phyloP scores from a whole-genome alignment of 30 jellyfish, hydroid and myxozoan species.

The Cassiopea andromeda region DNA sequence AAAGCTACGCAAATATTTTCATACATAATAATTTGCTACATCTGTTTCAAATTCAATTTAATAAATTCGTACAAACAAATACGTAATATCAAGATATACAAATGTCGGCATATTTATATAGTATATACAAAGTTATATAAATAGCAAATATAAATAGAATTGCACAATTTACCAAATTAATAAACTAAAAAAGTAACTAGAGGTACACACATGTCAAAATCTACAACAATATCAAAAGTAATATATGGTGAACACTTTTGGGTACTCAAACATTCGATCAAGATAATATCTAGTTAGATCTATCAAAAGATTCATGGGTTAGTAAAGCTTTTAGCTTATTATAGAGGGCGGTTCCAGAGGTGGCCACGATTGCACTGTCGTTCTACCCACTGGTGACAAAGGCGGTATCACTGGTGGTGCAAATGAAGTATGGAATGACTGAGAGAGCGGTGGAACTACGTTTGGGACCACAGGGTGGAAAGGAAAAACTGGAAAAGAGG shows the following conservation, averaged over 20 bases:
- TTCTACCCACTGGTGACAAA: conserved; percentile 31
- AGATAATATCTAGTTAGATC: not conserved
- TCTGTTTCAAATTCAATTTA: too few relatives aligned
- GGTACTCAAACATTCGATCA: conserved; percentile 61
- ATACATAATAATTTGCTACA: too few relatives aligned
- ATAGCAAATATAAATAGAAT: too few relatives aligned
- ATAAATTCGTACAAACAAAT: too few relatives aligned
- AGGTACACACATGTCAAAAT: not conserved
- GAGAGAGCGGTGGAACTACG: conserved; percentile 23
- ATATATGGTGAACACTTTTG: not conserved
- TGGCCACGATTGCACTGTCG: not conserved
- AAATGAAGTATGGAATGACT: conserved; percentile 5
- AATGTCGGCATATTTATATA: too few relatives aligned
- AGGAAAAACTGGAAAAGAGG: not conserved
- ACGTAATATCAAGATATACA: too few relatives aligned
- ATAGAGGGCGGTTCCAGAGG: conserved; percentile 22
- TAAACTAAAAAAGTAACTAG: not conserved
- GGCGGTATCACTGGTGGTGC: conserved; percentile 55
- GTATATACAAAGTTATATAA: not conserved
- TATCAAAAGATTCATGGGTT: not conserved
- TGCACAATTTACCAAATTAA: not conserved
- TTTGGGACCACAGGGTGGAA: not conserved
- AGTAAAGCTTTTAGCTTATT: not conserved
- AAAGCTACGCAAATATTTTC: too few relatives aligned
- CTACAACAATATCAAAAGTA: not conserved